These are phyloP conservation scores for Drosophila murphyi DNA, from an alignment of 1,140 invertebrate genomes.

Conservation along the genomic window DNA sequence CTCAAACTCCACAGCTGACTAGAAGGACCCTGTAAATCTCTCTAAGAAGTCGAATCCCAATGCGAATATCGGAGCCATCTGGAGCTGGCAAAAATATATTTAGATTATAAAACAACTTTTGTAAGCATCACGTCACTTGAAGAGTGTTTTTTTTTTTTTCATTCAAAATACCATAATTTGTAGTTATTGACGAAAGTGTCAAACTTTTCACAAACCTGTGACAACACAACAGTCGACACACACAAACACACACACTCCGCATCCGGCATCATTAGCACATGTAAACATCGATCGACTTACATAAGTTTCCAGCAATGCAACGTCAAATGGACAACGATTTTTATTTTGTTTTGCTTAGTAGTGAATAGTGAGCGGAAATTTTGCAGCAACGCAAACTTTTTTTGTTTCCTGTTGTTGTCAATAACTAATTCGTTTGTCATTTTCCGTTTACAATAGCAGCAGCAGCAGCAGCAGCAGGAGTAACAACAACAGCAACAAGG, in stretches of 20 bases:
- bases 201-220: conserved; percentile 46
- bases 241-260: conserved; percentile 3
- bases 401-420: conserved; percentile 79
- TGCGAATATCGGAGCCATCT: too few species aligned
- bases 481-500: conserved; percentile 11
- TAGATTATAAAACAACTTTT: too few species aligned
- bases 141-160: not conserved
- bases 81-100: too few species aligned
- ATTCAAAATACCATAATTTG: conserved; percentile 54
- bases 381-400: conserved; percentile 74
- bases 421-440: conserved; percentile 83
- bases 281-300: conserved; percentile 30
- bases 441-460: conserved; percentile 79
- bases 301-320: conserved; percentile 4
- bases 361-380: conserved; percentile 75
- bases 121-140: too few species aligned
- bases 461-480: not conserved
- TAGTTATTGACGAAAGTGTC: conserved; percentile 61
- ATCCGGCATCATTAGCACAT: conserved; percentile 69
- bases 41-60: too few species aligned
- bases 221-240: conserved; percentile 26
- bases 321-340: conserved; percentile 49
- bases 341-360: conserved; percentile 33
- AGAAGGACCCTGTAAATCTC: not conserved
- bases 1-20: too few species aligned